Evolutionary conservation across 2,797 vertebrate species (phyloP), one percentile per base, ranked within the genome.

Genomic region (Xerus rutilus): DNA sequence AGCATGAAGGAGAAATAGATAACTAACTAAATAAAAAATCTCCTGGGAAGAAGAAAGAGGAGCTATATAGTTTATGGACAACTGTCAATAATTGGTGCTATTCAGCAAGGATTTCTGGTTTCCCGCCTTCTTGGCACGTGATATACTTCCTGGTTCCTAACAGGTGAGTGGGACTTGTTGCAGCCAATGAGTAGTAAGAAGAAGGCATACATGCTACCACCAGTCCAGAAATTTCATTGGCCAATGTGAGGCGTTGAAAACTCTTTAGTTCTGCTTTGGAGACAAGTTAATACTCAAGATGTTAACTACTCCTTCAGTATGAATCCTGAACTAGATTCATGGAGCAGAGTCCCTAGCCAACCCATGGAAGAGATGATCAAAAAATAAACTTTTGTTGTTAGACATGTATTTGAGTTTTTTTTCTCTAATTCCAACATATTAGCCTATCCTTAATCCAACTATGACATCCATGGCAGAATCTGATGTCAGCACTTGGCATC

Each of bases 11-110:
- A 78, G 25, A 91, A 43, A 47, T 0, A 91, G 11, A 67, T 67
- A 77, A 65, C 57, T 82, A 86, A 87, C 76, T 52, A 65, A 95
- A 57, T 86, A 14, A 54, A n/a, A 62, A 7, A 79, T 88, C 59
- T 90, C 39, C 77, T 92, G 15, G 32, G 74, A 89, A 87, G 73
- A 30, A 81, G 25, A 32, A 52, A 73, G 14, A 65, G 12, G 54
- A 57, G 10, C 28, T 43, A 0, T 39, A 43, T 8, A 15, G 39
- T 49, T 9, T 9, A 0, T 67, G 13, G 28, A 28, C 49, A 65
- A 73, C 65, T 17, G 5, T 76, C 10, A 69, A 30, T 84, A 35
- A 30, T n/a, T 18, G 57, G 30, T 83, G 12, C 65, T 79, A 18
- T 32, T 91, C 74, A 72, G 21, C 69, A 83, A 74, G 30, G 54